Conservation (phyloP, 1,140 invertebrate genomes). For the Habropoda laboriosa region DNA sequence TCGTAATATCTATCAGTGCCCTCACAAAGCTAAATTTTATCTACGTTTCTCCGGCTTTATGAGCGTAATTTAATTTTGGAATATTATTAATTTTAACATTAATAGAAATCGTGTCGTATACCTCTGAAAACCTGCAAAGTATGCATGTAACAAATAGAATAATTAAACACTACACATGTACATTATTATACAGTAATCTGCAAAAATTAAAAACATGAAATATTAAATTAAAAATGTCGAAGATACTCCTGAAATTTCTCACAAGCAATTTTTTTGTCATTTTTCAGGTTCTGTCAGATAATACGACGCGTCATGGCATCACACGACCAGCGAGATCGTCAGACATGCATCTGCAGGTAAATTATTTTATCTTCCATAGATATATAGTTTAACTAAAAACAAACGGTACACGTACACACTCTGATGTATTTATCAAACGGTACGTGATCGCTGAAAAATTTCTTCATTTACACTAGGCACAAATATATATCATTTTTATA, state of each 20-base stretch:
- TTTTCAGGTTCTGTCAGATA: not conserved
- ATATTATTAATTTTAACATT: not conserved
- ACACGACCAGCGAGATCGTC: not conserved
- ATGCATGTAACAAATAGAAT: too few species aligned
- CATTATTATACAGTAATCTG: too few species aligned
- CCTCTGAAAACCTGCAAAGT: too few species aligned
- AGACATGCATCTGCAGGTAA: not conserved
- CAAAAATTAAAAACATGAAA: not conserved
- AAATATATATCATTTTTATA: too few species aligned
- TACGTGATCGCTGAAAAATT: too few species aligned
- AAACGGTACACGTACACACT: too few species aligned
- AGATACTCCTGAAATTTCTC: too few species aligned
- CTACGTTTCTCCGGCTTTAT: not conserved
- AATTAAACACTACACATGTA: too few species aligned
- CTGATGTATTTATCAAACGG: too few species aligned
- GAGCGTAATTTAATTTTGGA: not conserved
- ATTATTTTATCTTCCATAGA: not conserved
- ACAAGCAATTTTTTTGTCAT: not conserved
- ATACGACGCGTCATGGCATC: not conserved
- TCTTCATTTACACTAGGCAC: too few species aligned
- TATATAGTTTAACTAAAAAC: too few species aligned
- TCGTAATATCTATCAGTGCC: not conserved
- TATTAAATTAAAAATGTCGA: not conserved
- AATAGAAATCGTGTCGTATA: too few species aligned
- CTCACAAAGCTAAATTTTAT: not conserved